Evolutionary conservation across 2,113 vertebrate genomes (phyloP), one percentile per base, ranked within the genome.

Genomic region (Caranx ignobilis): DNA sequence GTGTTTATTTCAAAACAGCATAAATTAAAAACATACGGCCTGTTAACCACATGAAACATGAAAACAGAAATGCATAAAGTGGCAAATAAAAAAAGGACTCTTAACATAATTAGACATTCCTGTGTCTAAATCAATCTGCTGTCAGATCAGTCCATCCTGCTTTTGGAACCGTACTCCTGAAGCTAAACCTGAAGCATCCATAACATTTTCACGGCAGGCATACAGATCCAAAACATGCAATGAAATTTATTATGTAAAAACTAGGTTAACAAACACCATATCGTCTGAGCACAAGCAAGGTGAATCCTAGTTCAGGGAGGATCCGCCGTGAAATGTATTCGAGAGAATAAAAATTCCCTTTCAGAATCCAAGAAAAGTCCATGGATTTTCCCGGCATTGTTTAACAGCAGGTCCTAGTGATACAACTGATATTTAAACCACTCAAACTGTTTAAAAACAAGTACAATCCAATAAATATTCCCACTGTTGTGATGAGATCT

Each of bases 11-110:
- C 89, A 85, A 88, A 92, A 94, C 84, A 91, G 79, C 59, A 89
- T 86, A 93, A 93, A 96, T 91, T 83, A 90, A 92, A 94, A 94
- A 91, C 92, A 95, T 92, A 92, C 85, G 60, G 43, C 43, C 77
- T 83, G 52, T 77, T 88, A 69, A 74, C 63, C 68, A 67, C 75
- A 93, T 87, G 65, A 60, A 56, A 84, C 78, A 84, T 89, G 45
- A 75, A 85, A 90, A 83, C 71, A 86, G 67, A 85, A 73, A 81
- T 56, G 56, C 37, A 74, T 79, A 41, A 71, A 70, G 73, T 70
- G 63, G 52, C 73, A 84, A 82, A 84, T 57, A 89, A 67, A 83
- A 83, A 84, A 63, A 39, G 43, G 26, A 66, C 61, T 52, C 75
- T 79, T 54, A 43, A 9, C 77, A 82, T 84, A 87, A 83, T 81